Percentiles rank a stretch among this genome's conserved stretches.
Conservation (phyloP, 1,140 invertebrate species). For the Neodiprion lecontei region DNA sequence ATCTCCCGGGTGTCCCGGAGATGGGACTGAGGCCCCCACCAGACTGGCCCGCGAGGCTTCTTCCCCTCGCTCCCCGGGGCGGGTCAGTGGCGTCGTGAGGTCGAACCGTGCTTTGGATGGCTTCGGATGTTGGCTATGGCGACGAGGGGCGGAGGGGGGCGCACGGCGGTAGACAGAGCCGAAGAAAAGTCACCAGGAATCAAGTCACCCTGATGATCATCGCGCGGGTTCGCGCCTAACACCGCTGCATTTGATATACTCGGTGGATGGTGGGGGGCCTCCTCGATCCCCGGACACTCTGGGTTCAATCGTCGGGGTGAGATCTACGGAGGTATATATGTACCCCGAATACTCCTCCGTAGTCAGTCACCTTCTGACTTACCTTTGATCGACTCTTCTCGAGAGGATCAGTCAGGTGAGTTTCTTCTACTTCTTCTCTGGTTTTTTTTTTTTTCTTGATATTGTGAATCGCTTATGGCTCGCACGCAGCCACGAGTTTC, state of each 20-base stretch:
- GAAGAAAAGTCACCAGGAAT: constrained; percentile 1
- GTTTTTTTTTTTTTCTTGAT: constrained; percentile 20
- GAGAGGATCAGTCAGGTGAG: constrained; percentile 52
- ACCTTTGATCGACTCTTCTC: constrained; percentile 43
- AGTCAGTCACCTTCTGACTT: constrained; percentile 57
- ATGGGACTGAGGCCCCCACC: constrained; percentile 11
- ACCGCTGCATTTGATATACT: too few relatives aligned
- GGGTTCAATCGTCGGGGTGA: constrained; percentile 35
- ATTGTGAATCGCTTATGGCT: too few relatives aligned
- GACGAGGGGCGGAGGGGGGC: neutral
- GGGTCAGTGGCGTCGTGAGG: constrained; percentile 56
- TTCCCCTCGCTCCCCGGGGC: constrained; percentile 32
- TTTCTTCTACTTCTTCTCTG: constrained; percentile 27
- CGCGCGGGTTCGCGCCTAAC: neutral
- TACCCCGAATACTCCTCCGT: constrained; percentile 49
- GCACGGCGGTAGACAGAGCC: neutral
- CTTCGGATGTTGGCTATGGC: neutral
- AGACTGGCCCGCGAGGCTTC: constrained; percentile 9
- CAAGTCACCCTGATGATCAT: neutral
- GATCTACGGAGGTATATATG: constrained; percentile 53
- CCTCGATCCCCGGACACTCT: too few relatives aligned
- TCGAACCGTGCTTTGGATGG: constrained; percentile 32
- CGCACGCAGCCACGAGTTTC: too few relatives aligned
- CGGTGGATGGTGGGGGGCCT: too few relatives aligned
- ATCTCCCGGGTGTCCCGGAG: constrained; percentile 43